Evolutionary conservation across 2,113 vertebrate genomes (phyloP).

Genomic region (Ranitomeya imitator): DNA sequence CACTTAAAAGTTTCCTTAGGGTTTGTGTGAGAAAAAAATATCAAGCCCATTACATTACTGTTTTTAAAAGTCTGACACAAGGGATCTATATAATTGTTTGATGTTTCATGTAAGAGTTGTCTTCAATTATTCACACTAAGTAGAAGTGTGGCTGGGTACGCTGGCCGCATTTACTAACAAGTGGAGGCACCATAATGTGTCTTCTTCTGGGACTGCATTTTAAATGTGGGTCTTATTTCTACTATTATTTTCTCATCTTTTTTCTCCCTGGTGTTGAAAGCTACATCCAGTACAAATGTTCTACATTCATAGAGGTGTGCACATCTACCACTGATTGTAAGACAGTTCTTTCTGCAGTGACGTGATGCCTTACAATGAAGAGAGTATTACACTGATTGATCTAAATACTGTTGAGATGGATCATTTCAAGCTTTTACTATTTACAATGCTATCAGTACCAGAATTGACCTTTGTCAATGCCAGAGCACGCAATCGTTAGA

Average conservation of each 20-base stretch:
- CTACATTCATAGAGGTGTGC: background rate
- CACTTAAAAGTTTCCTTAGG: background rate
- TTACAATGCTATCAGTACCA: background rate
- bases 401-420: background rate
- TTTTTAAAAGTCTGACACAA: conserved; percentile 41
- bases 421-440: conserved; percentile 6
- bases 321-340: conserved; percentile 31
- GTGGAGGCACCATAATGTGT: conserved; percentile 37
- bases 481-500: background rate
- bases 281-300: conserved; percentile 40
- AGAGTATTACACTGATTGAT: background rate
- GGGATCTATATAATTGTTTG: conserved; percentile 58
- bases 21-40: background rate
- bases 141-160: conserved; percentile 35
- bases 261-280: conserved; percentile 15
- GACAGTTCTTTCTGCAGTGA: conserved; percentile 1
- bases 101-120: conserved; percentile 54
- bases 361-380: conserved; percentile 9
- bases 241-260: conserved; percentile 28
- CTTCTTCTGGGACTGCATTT: conserved; percentile 46
- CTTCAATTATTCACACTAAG: conserved; percentile 59
- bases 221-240: conserved; percentile 38
- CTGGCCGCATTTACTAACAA: conserved; percentile 43
- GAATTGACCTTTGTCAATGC: background rate
- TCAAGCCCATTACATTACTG: conserved; percentile 11